Evolutionary conservation across 2,888 invertebrate species (phyloP).

Genomic region (Lepidochrysops patricia): DNA sequence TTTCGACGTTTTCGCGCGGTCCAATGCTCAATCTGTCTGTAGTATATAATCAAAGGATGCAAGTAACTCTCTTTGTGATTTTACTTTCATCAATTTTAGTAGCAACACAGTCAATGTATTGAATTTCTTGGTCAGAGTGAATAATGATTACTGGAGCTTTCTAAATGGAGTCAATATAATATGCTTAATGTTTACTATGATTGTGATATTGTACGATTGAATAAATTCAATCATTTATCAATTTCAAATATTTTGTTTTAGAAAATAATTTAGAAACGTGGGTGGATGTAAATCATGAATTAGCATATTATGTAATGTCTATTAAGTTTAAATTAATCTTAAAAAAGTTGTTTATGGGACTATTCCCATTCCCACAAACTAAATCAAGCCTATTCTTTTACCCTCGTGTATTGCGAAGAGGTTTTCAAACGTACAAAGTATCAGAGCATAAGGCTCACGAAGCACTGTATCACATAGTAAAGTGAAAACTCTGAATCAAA

Average conservation of each 20-base stretch:
- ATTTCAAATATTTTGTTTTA: neutral
- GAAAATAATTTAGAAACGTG: neutral
- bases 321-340: too few relatives aligned
- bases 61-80: too few relatives aligned
- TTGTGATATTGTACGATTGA: neutral
- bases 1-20: too few relatives aligned
- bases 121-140: neutral
- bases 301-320: too few relatives aligned
- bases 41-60: too few relatives aligned
- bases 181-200: too few relatives aligned
- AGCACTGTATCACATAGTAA: neutral
- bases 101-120: neutral
- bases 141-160: neutral
- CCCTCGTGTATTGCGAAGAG: neutral
- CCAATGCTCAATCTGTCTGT: too few relatives aligned
- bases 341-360: too few relatives aligned
- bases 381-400: neutral
- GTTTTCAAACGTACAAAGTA: neutral
- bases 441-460: too few relatives aligned
- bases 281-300: too few relatives aligned
- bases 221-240: neutral
- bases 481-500: neutral
- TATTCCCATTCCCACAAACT: too few relatives aligned
- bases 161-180: neutral
- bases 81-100: too few relatives aligned